These are phyloP conservation scores for Noctua janthina DNA, from an alignment of 2,888 invertebrate genomes.

Conservation along the genomic window DNA sequence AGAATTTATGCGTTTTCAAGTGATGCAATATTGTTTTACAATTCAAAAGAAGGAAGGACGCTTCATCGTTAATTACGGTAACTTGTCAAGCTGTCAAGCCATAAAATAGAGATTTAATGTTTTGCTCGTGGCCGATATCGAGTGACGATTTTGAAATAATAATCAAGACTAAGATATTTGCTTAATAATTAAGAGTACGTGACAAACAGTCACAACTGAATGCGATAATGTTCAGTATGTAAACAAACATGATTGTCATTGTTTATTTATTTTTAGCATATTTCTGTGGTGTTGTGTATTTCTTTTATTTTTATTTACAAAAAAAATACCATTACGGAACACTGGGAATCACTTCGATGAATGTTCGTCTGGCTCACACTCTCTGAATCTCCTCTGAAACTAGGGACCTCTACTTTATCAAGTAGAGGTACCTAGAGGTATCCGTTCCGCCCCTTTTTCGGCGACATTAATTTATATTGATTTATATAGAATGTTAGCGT, in stretches of 20 bases:
- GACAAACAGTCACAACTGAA: too few species aligned
- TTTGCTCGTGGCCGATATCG: too few species aligned
- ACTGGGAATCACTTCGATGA: not conserved
- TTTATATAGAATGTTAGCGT: too few species aligned
- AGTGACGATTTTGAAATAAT: too few species aligned
- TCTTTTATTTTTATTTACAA: not conserved
- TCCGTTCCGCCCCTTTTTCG: not conserved
- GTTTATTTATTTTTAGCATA: not conserved
- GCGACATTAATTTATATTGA: not conserved
- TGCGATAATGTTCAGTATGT: not conserved
- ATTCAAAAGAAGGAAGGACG: too few species aligned
- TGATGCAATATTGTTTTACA: too few species aligned
- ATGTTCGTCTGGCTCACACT: not conserved
- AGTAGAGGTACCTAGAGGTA: not conserved
- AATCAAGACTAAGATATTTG: too few species aligned
- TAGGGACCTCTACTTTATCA: not conserved
- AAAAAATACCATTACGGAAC: not conserved
- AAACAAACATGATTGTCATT: not conserved
- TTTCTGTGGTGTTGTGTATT: not conserved
- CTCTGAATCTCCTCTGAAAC: not conserved
- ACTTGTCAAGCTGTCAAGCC: too few species aligned
- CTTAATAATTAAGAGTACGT: too few species aligned
- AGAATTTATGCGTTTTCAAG: too few species aligned
- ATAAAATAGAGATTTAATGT: too few species aligned
- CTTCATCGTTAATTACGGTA: too few species aligned